Percentiles rank a stretch among this genome's conserved stretches.
These are phyloP conservation scores for Planiliza haematocheilus DNA, from an alignment of 2,113 vertebrate species.

Conservation along the genomic window DNA sequence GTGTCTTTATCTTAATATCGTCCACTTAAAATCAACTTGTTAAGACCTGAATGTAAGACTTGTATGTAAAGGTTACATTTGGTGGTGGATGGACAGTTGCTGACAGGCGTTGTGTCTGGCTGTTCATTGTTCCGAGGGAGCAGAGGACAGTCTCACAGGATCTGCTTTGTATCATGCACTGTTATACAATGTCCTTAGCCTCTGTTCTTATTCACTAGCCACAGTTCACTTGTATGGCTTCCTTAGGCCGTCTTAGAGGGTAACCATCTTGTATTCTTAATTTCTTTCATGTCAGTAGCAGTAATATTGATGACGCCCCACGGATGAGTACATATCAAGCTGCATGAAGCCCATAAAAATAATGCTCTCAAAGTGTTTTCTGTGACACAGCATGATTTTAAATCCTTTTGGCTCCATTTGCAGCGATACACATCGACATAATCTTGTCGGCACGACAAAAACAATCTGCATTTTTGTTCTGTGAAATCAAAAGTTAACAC, in stretches of 20 bases:
- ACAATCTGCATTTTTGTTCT: too few relatives aligned
- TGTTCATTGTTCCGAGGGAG: constrained; percentile 66
- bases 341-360: not conserved
- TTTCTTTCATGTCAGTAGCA: constrained; percentile 11
- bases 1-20: not conserved
- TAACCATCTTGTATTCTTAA: constrained; percentile 1
- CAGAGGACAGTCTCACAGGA: constrained; percentile 28
- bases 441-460: too few relatives aligned
- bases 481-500: too few relatives aligned
- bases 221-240: constrained; percentile 23
- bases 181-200: constrained; percentile 2
- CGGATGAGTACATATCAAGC: not conserved
- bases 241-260: constrained; percentile 17
- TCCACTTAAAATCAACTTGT: constrained; percentile 22
- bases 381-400: not conserved
- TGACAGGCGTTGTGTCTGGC: constrained; percentile 57
- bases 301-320: not conserved
- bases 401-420: not conserved
- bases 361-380: not conserved
- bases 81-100: constrained; percentile 41
- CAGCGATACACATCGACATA: not conserved
- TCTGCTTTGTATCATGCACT: constrained; percentile 44
- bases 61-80: not conserved
- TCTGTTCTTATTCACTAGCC: constrained; percentile 31
- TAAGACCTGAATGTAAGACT: not conserved